phyloP scores from a whole-genome alignment of 2,113 vertebrate species.

The Scartelaos histophorus region DNA sequence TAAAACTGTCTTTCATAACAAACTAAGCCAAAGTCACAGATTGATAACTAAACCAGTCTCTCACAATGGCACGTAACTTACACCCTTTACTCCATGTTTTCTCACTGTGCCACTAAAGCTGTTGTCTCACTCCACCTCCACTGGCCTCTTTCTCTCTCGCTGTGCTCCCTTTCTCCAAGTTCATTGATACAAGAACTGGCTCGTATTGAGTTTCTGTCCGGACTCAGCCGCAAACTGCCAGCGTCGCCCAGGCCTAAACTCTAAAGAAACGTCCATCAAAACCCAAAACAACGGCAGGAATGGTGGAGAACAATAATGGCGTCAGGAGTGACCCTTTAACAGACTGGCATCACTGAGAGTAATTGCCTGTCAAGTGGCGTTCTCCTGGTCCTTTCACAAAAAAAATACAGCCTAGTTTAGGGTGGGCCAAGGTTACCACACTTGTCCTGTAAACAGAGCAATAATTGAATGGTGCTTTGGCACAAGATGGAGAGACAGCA shows the following conservation, averaged over 20 bases:
- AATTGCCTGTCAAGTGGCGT: slow-evolving; percentile 75
- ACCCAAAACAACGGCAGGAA: slow-evolving; percentile 39
- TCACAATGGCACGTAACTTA: not conserved
- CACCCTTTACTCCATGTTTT: not conserved
- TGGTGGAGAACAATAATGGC: slow-evolving; percentile 62
- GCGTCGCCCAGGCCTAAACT: slow-evolving; percentile 29
- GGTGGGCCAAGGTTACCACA: slow-evolving; percentile 52
- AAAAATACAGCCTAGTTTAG: slow-evolving; percentile 58
- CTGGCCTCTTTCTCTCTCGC: slow-evolving; percentile 20
- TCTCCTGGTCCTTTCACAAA: slow-evolving; percentile 64
- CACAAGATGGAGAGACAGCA: slow-evolving; percentile 30
- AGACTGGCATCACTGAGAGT: slow-evolving; percentile 61
- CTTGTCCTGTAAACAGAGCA: slow-evolving; percentile 50
- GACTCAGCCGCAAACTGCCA: slow-evolving; percentile 48
- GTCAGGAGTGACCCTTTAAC: slow-evolving; percentile 58
- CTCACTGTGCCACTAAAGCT: slow-evolving; percentile 31
- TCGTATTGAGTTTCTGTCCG: slow-evolving; percentile 73
- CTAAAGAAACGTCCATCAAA: slow-evolving; percentile 72
- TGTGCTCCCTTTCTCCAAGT: slow-evolving; percentile 23
- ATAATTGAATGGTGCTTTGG: slow-evolving; percentile 58
- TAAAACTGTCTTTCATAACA: not conserved
- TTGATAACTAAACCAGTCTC: not conserved
- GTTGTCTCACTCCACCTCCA: slow-evolving; percentile 28
- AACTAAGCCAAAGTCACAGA: not conserved
- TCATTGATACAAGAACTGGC: slow-evolving; percentile 45